Base-by-base conservation (phyloP, 2,797 vertebrate species). In the Manis crassicaudata region DNA sequence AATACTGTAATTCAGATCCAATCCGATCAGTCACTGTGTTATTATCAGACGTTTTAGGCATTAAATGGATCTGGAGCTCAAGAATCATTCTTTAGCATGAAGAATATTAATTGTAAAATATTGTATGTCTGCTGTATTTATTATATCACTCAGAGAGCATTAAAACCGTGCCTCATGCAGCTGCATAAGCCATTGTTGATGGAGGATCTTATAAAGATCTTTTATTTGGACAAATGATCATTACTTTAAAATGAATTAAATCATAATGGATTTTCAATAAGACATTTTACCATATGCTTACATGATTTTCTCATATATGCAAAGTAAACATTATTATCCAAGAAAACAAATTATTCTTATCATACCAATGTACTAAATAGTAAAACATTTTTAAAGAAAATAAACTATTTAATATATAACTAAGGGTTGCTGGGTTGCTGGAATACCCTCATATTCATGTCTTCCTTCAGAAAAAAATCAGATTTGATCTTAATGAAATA, bases 221-320 rank as follows among this genome's bases (percentile, higher is more conserved):
- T 56, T 72, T 76, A 2, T 90, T 72, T 37, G 32, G 68, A 50
- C 7, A 73, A 46, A 85, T 16, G 52, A 21, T 54, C 27, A 87
- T 32, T 43, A 83, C 29, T 77, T 73, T 70, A 58, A 72, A 89
- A 81, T 37, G 3, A 96, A 60, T 81, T 84, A 72, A 76, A 80
- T 54, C 84, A 46, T 35, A 23, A 54, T 21, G 1, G 37, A 76
- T 83, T 77, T 68, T 89, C 8, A 93, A 77, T 37, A 81, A 76
- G 68, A 1, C 29, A 68, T 65, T 81, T 83, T 29, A 58, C 5
- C 5, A 75, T 46, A n/a, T 35, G 63, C 32, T 67, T 73, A 27
- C 5, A 29, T 0, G 52, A 29, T 62, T 67, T 14, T 50, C 23
- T 54, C 14, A 81, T 17, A 23, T 56, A 43, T 6, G 1, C 25